Base-by-base conservation (phyloP, 2,797 vertebrate species). In the Catharus ustulatus region DNA sequence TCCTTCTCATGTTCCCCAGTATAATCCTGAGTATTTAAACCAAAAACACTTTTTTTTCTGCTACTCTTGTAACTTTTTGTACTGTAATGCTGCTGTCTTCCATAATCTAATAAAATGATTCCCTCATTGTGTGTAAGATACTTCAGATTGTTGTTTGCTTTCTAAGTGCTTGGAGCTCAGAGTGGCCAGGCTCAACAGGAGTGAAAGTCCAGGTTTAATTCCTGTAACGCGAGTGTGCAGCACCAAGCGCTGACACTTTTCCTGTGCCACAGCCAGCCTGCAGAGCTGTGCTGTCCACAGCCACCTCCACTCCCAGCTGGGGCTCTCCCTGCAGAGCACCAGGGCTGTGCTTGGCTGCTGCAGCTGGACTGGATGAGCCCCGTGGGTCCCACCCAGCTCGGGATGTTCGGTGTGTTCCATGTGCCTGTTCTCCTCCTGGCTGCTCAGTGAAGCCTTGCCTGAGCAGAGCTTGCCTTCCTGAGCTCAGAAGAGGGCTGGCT, bases 91-190 rank as follows among this genome's bases (percentile, higher is more conserved):
- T 97, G 94, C 95, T 96, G 95, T 96, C 94, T 97, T 96, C 95
- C 95, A 96, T 95, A 96, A 92, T 92, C 95, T 93, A 97, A 97
- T 97, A 97, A 97, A 95, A 95, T 94, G 89, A 93, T 97, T 97
- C 96, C 93, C 95, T 96, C 93, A 83, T 96, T 95, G 92, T 96
- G 93, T 95, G 95, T 94, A 96, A 96, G 89, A 93, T 78, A 92
- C 72, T 90, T 93, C 74, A 94, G 82, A 10, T 34, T 51, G 88
- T 91, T 63, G 78, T 95, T 94, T 94, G 63, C 93, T 97, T 97
- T 96, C 66, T 8, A 8, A 94, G 51, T 6, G 11, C 58, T 51
- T 36, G 48, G 34, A 69, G 66, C 34, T 72, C 4, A 14, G 61
- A 13, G 57, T 6, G 62, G 2, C 29, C 42, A 54, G 42, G 62